Base-by-base conservation (phyloP, 1,140 invertebrate genomes). In the Bombus fervidus region DNA sequence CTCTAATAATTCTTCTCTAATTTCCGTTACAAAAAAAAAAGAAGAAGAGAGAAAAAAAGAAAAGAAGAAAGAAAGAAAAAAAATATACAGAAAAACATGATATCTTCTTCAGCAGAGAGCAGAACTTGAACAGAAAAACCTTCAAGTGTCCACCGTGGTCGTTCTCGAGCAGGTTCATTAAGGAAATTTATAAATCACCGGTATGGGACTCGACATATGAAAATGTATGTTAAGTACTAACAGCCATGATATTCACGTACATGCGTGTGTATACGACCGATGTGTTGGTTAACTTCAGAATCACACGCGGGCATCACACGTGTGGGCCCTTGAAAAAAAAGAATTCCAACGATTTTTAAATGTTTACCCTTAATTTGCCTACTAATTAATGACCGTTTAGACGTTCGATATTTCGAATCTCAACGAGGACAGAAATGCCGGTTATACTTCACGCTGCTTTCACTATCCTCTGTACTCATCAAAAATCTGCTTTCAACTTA, bases 181-280 rank as follows among this genome's bases (percentile, higher is more conserved):
- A 83, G 28, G 39, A 34, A 81, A 89, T 89, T 85, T 82, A 90
- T 85, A 89, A 68, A 79, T 75, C 43, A 62, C 15, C 68, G 68
- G 69, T 37, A 47, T 71, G 66, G 47, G 57, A 25, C 34, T 85
- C 79, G 64, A 88, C 81, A 87, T 83, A 83, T 77, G 85, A 85
- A 89, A 87, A 89, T 85, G 62, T 85, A 74, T 85, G 87, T 90
- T 87, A 91, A 89, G 79, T 80, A 79, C 77, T 80, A 71, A 81
- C 66, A 43, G 59, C 57, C 53, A 59, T 28, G 41, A 53, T 72
- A 72, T 47, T 69, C 34, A 34, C 18, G n/a, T 39, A 62, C 59
- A 64, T 39, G 57, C 68, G 73, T 69, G 47, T 71, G 5, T 72
- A 25, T 28, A 43, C 12, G 28, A 13, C 3, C 64, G 8, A 25